Evolutionary conservation across 2,888 invertebrate species (phyloP).

Genomic region (Spisula subtruncata): DNA sequence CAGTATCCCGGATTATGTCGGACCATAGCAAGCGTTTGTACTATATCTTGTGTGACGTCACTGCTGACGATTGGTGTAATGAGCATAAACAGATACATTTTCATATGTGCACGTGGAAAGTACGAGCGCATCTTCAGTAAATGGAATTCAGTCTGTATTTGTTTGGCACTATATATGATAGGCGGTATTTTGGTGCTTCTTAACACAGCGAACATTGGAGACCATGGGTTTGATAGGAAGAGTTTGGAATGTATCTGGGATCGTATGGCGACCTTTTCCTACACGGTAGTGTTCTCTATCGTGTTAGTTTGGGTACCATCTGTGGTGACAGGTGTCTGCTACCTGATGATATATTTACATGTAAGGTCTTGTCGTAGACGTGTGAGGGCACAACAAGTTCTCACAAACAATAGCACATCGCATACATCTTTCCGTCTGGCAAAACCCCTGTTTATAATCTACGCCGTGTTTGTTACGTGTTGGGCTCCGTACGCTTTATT

Average conservation of each 20-base stretch:
- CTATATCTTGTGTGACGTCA: constrained; percentile 79
- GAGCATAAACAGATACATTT: constrained; percentile 81
- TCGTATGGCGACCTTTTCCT: constrained; percentile 76
- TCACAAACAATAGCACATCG: neutral
- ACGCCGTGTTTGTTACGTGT: constrained; percentile 78
- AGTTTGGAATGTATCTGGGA: constrained; percentile 81
- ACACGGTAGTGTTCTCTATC: constrained; percentile 79
- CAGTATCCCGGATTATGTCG: constrained; percentile 75
- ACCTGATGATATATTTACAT: constrained; percentile 72
- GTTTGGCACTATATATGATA: constrained; percentile 71
- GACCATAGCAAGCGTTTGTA: constrained; percentile 77
- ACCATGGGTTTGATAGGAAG: constrained; percentile 78
- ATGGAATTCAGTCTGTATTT: constrained; percentile 71
- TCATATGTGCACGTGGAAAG: constrained; percentile 73
- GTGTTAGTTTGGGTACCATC: constrained; percentile 79
- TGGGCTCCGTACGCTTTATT: constrained; percentile 82
- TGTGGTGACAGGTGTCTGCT: constrained; percentile 73
- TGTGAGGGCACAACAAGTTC: neutral
- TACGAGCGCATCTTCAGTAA: constrained; percentile 75
- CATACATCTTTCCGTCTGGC: constrained; percentile 66
- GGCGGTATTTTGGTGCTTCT: constrained; percentile 74
- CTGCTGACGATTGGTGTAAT: constrained; percentile 80
- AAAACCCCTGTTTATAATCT: constrained; percentile 80
- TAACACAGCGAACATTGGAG: constrained; percentile 76
- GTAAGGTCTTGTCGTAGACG: constrained; percentile 58